phyloP scores from a whole-genome alignment of 1,140 invertebrate genomes.

The Paramacrobiotus metropolitanus region DNA sequence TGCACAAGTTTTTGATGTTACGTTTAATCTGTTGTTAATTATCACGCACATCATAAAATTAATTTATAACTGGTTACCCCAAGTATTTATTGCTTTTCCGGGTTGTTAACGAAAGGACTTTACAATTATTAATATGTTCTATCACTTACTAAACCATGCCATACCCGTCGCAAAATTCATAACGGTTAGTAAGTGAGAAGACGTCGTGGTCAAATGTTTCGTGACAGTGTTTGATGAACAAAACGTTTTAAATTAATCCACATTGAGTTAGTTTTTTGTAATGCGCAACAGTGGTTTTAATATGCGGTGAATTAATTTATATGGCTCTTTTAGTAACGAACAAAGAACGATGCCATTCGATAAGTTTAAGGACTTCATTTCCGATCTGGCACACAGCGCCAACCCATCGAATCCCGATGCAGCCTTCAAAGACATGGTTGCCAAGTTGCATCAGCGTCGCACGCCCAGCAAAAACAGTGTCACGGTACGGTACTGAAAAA shows the following conservation, averaged over 20 bases:
- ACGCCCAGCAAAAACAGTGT: background rate
- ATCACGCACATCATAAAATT: background rate
- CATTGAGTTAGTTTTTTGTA: background rate
- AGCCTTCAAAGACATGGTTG: background rate
- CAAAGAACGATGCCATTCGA: background rate
- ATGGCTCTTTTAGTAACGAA: background rate
- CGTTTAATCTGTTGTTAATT: background rate
- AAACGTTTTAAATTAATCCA: background rate
- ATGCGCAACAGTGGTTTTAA: background rate
- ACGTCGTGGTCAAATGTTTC: too few relatives aligned
- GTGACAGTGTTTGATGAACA: too few relatives aligned
- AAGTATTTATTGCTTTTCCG: background rate
- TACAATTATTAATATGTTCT: too few relatives aligned
- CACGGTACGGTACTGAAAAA: background rate
- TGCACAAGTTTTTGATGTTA: too few relatives aligned
- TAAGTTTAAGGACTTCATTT: background rate
- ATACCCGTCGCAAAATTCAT: background rate
- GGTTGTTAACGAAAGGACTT: background rate
- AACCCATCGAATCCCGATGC: background rate
- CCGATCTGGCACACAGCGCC: background rate
- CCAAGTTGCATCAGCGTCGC: background rate
- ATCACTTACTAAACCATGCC: too few relatives aligned
- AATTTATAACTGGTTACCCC: too few relatives aligned
- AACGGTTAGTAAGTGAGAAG: background rate
- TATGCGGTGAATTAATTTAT: background rate